phyloP scores from a whole-genome alignment of 2,113 vertebrate species.

The Nothocercus julius region DNA sequence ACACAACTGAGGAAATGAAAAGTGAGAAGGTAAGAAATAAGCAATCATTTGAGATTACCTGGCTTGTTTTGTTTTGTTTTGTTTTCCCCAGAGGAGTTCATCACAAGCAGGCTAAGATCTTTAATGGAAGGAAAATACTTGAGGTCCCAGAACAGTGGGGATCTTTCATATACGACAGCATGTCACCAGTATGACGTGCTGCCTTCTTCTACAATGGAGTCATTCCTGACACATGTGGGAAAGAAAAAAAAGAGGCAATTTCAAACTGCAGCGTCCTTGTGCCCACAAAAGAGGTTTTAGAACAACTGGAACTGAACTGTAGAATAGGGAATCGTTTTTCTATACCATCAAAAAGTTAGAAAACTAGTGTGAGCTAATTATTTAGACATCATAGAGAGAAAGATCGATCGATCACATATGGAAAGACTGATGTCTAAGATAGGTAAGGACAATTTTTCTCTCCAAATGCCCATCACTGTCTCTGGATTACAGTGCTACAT shows the following conservation, averaged over 20 bases:
- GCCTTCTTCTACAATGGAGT: background rate
- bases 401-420: background rate
- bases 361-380: background rate
- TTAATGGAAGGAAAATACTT: background rate
- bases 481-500: background rate
- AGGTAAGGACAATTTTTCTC: background rate
- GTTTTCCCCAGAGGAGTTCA: background rate
- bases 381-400: background rate
- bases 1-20: background rate
- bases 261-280: background rate
- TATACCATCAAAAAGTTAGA: background rate
- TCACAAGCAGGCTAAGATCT: background rate
- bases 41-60: background rate
- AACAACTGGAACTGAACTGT: background rate
- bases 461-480: background rate
- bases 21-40: background rate
- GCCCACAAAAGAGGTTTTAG: background rate
- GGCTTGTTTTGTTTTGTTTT: background rate
- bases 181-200: background rate
- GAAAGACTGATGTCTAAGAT: background rate
- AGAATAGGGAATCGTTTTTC: background rate
- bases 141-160: background rate
- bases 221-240: background rate
- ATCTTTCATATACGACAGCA: background rate
- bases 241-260: background rate